These are phyloP conservation scores for Phoxinus phoxinus DNA, from an alignment of 2,113 vertebrate species.

Conservation along the genomic window DNA sequence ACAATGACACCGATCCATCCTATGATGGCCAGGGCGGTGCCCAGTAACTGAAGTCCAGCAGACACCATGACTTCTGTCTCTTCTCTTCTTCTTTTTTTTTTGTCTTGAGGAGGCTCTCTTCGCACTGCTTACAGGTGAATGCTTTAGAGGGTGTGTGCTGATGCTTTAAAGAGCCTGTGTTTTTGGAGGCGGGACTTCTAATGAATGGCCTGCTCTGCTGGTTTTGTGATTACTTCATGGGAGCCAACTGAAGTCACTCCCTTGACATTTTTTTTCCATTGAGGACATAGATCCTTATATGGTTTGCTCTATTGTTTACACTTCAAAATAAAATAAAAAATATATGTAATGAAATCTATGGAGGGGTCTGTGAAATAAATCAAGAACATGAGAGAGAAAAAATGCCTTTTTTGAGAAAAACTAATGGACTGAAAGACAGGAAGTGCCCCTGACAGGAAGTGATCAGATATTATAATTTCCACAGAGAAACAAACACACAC, in stretches of 20 bases:
- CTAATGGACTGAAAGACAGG: background rate
- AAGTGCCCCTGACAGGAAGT: background rate
- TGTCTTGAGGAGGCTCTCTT: background rate
- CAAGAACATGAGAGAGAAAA: background rate
- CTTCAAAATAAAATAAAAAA: no score
- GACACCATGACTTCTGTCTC: slow-evolving; percentile 71
- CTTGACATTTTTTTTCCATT: background rate
- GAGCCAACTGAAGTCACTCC: slow-evolving; percentile 21
- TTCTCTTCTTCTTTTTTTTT: slow-evolving; percentile 10
- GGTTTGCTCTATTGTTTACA: background rate
- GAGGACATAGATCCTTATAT: background rate
- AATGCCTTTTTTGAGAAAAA: background rate
- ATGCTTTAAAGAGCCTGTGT: slow-evolving; percentile 13
- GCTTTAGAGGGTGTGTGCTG: slow-evolving; percentile 3
- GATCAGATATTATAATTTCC: background rate
- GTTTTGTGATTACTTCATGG: slow-evolving; percentile 38
- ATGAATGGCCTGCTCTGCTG: slow-evolving; percentile 33
- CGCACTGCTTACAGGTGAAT: background rate
- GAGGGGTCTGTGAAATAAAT: background rate
- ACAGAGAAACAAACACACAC: no score
- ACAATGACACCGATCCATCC: slow-evolving; percentile 79
- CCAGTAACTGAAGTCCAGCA: slow-evolving; percentile 76
- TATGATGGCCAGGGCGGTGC: slow-evolving; percentile 68
- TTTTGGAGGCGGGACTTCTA: slow-evolving; percentile 47
- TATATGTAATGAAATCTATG: background rate